Conservation (phyloP, 2,797 vertebrate genomes). For the Heliangelus exortis region DNA sequence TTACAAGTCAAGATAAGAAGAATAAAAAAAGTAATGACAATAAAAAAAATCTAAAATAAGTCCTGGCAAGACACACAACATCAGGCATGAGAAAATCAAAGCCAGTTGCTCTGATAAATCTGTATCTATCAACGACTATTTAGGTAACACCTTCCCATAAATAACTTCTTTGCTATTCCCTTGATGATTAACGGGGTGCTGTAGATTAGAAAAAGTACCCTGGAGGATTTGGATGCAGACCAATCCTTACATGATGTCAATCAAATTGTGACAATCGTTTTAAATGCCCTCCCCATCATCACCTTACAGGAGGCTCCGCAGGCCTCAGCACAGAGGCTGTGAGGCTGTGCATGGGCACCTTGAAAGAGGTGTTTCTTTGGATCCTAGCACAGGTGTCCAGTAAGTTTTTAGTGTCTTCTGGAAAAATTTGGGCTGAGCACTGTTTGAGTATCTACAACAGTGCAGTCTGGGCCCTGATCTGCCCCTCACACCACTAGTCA, state of each 20-base stretch:
- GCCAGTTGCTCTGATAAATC: constrained; percentile 8
- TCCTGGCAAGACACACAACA: not conserved
- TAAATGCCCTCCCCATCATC: not conserved
- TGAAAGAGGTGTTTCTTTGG: not conserved
- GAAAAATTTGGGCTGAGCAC: not conserved
- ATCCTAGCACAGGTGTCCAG: not conserved
- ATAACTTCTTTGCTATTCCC: constrained; percentile 28
- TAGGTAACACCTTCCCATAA: constrained; percentile 23
- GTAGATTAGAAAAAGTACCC: not conserved
- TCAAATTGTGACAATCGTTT: not conserved
- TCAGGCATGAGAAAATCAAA: not conserved
- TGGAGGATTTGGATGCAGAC: not conserved
- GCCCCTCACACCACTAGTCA: not conserved
- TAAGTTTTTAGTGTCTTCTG: not conserved
- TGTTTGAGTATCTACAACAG: not conserved
- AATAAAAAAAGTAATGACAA: not conserved
- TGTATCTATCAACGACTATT: constrained; percentile 20
- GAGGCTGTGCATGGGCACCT: rapidly evolving
- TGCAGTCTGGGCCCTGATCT: not conserved
- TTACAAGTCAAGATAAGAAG: not conserved
- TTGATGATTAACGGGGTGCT: constrained; percentile 10
- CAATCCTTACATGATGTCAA: not conserved
- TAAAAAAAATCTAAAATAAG: not conserved
- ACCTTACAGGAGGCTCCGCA: not conserved
- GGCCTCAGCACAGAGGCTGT: not conserved